A percentile compares a stretch with the other conserved stretches of the same genome.
Conservation (phyloP, 2,797 vertebrate species). For the Calcarius lapponicus region DNA sequence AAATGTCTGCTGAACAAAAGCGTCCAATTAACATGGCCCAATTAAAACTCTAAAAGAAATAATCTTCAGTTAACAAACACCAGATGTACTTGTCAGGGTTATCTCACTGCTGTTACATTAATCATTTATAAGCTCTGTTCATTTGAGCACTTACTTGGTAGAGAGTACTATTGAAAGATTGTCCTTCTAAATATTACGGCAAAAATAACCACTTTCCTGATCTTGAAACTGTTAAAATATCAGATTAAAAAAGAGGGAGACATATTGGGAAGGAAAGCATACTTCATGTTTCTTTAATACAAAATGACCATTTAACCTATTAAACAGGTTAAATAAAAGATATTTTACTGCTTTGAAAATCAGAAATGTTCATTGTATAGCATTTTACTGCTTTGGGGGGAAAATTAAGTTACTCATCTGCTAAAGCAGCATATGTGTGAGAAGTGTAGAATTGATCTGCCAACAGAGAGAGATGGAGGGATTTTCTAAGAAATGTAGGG, state of each 20-base stretch:
- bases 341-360: too few relatives aligned
- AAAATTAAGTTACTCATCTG: slow-evolving; percentile 17
- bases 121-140: slow-evolving; percentile 51
- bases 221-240: slow-evolving; percentile 46
- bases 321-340: background rate
- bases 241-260: background rate
- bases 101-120: slow-evolving; percentile 42
- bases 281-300: slow-evolving; percentile 51
- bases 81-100: slow-evolving; percentile 51
- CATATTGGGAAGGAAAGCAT: background rate
- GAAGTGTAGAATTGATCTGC: slow-evolving; percentile 48
- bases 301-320: slow-evolving; percentile 58
- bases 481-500: background rate
- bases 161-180: slow-evolving; percentile 42
- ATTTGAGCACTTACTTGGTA: slow-evolving; percentile 35
- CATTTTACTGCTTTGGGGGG: background rate
- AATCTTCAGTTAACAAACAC: slow-evolving; percentile 48
- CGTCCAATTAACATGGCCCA: slow-evolving; percentile 37
- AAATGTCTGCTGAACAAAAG: slow-evolving; percentile 24
- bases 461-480: slow-evolving; percentile 43
- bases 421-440: slow-evolving; percentile 32
- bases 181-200: slow-evolving; percentile 51
- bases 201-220: slow-evolving; percentile 66
- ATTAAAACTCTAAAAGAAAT: slow-evolving; percentile 57
- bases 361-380: too few relatives aligned